A percentile compares a stretch with the other conserved stretches of the same genome.
Evolutionary conservation across 2,888 invertebrate species (phyloP).

Genomic region (Mactromeris polynyma): DNA sequence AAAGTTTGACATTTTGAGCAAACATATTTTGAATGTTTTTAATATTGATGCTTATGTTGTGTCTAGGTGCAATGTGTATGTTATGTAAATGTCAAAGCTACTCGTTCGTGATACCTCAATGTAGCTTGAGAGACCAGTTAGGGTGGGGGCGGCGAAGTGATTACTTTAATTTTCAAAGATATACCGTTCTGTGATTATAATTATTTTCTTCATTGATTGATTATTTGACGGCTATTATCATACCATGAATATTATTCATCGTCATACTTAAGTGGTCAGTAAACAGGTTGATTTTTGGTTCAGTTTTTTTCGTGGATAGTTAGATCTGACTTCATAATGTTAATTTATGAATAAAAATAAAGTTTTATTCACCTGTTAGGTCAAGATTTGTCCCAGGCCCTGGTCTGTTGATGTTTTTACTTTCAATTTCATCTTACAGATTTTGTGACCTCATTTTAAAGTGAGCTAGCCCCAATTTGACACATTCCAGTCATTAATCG

Average conservation of each 20-base stretch:
- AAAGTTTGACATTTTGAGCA: too few species aligned
- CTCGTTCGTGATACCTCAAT: conserved; percentile 40
- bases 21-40: not conserved
- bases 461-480: conserved; percentile 27
- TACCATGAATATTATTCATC: not conserved
- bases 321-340: conserved; percentile 9
- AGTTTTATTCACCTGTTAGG: not conserved
- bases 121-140: conserved; percentile 1
- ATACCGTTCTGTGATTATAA: not conserved
- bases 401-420: not conserved
- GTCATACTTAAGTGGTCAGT: not conserved
- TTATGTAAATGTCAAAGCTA: not conserved
- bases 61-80: not conserved
- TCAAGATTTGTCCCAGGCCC: not conserved
- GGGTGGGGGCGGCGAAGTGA: conserved; percentile 8
- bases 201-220: not conserved
- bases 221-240: not conserved
- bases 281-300: not conserved
- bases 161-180: not conserved
- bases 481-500: conserved; percentile 48
- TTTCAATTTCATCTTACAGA: not conserved
- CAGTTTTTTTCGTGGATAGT: not conserved
- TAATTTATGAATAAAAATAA: not conserved
- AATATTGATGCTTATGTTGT: not conserved
- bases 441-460: conserved; percentile 25